Evolutionary conservation across 92 coral and sea anemone genomes (phyloP).

Genomic region (Zoanthus solanderi): DNA sequence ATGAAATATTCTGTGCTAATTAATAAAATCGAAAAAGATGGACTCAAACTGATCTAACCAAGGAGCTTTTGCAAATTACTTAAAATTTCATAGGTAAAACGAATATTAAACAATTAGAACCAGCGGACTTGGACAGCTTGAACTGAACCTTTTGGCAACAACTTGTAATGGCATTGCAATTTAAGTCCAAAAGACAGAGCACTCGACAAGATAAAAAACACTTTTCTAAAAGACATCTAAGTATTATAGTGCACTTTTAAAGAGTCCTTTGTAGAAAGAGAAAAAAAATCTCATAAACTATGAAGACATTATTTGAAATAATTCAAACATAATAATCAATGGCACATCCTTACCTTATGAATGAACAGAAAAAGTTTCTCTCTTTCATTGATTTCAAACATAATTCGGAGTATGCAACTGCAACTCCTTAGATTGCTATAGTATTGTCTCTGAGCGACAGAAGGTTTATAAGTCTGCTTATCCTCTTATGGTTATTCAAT

Average conservation of each 20-base stretch:
- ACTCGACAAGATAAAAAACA: not conserved
- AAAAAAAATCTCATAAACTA: not conserved
- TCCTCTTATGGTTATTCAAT: not conserved
- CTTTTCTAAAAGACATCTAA: not conserved
- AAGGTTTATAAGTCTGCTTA: not conserved
- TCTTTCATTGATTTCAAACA: not conserved
- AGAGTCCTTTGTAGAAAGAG: not conserved
- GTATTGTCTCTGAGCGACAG: not conserved
- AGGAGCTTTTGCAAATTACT: not conserved
- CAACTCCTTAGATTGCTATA: constrained; percentile 1
- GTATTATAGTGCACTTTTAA: not conserved
- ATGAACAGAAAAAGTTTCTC: not conserved
- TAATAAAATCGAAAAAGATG: constrained; percentile 6
- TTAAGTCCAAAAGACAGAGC: not conserved
- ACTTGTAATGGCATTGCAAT: not conserved
- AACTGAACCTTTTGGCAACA: not conserved
- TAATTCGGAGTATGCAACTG: not conserved
- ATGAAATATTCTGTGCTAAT: not conserved
- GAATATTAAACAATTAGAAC: not conserved
- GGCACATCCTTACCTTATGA: not conserved
- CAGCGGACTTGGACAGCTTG: constrained; percentile 11
- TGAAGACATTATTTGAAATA: constrained; percentile 4
- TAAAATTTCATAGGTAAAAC: not conserved
- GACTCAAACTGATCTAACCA: constrained; percentile 1
- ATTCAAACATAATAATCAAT: constrained; percentile 1